Conservation (phyloP, 2,888 invertebrate species). For the Leucozona laternaria region DNA sequence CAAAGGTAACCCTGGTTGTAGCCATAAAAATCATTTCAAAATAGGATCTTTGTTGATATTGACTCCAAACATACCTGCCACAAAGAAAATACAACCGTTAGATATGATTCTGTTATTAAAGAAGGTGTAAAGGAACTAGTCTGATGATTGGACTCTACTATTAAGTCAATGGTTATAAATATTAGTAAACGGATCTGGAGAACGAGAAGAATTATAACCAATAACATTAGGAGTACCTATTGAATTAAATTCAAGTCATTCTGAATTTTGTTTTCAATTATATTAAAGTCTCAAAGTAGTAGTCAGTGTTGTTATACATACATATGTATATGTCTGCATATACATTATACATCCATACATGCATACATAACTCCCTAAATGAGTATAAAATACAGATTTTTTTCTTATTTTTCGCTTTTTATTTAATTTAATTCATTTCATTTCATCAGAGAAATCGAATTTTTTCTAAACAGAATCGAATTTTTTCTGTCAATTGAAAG, state of each 20-base stretch:
- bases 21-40: background rate
- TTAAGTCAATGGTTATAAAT: background rate
- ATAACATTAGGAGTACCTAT: background rate
- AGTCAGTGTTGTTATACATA: too few relatives aligned
- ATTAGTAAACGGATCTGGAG: background rate
- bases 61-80: background rate
- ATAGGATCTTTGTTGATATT: background rate
- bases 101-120: background rate
- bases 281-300: too few relatives aligned
- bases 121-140: background rate
- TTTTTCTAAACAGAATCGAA: too few relatives aligned
- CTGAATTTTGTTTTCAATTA: background rate
- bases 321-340: too few relatives aligned
- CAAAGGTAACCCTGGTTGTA: too few relatives aligned
- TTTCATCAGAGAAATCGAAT: too few relatives aligned
- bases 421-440: too few relatives aligned
- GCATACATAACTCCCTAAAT: too few relatives aligned
- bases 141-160: background rate
- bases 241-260: background rate
- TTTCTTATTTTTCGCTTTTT: too few relatives aligned
- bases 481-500: too few relatives aligned
- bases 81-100: slow-evolving; percentile 3
- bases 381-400: too few relatives aligned
- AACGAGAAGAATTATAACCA: background rate
- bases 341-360: too few relatives aligned